These are phyloP conservation scores for Myrmophylax atrothorax DNA, from an alignment of 2,113 vertebrate species.

Conservation along the genomic window DNA sequence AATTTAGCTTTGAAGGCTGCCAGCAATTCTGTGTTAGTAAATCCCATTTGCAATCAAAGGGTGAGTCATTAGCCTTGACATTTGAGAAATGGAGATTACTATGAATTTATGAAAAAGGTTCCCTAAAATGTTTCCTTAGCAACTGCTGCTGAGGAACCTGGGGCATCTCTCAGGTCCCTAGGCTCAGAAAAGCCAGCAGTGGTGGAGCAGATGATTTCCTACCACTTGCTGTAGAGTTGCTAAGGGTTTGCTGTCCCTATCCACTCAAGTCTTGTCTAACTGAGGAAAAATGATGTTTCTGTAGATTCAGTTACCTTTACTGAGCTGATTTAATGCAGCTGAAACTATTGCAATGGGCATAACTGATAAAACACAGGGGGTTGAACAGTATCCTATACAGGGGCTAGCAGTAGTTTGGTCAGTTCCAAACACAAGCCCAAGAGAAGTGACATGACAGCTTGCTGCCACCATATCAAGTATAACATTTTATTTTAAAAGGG, in stretches of 20 bases:
- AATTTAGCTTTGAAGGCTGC: conserved; percentile 76
- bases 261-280: not conserved
- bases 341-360: not conserved
- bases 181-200: conserved; percentile 27
- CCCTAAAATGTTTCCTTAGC: conserved; percentile 77
- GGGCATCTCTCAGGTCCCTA: conserved; percentile 60
- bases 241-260: not conserved
- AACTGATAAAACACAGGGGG: not conserved
- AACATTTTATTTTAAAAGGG: not conserved
- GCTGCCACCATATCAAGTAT: not conserved
- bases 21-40: conserved; percentile 76
- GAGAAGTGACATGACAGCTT: not conserved
- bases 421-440: not conserved
- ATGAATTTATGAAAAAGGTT: conserved; percentile 76
- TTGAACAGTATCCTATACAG: not conserved
- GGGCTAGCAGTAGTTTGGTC: not conserved
- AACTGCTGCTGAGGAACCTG: conserved; percentile 70
- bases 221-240: not conserved
- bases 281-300: not conserved
- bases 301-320: not conserved
- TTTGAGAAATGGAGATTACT: conserved; percentile 78
- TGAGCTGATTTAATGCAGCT: not conserved
- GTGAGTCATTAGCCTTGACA: conserved; percentile 78
- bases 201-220: not conserved
- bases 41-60: conserved; percentile 78